A percentile compares a stretch with the other conserved stretches of the same genome.
These are phyloP conservation scores for Laupala kohalensis DNA, from an alignment of 1,140 invertebrate species.

Conservation along the genomic window DNA sequence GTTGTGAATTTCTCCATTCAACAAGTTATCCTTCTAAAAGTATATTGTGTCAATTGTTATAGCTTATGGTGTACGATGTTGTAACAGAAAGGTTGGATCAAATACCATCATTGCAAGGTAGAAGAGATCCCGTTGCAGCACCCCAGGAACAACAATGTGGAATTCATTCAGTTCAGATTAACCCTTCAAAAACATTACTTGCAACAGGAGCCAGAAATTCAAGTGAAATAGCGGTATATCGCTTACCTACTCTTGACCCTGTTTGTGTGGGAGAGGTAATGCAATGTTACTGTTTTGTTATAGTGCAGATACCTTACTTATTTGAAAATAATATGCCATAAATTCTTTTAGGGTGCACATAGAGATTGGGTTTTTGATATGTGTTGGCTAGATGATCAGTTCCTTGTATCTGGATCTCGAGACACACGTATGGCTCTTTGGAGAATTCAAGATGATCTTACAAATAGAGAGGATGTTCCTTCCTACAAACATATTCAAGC, in stretches of 20 bases:
- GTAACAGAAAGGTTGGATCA: slow-evolving; percentile 62
- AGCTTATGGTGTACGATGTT: slow-evolving; percentile 75
- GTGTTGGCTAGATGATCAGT: slow-evolving; percentile 93
- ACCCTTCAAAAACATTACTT: slow-evolving; percentile 78
- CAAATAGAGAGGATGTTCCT: slow-evolving; percentile 26
- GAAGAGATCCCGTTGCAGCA: slow-evolving; percentile 37
- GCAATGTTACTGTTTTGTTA: background rate
- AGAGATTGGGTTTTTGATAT: slow-evolving; percentile 91
- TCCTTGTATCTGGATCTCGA: slow-evolving; percentile 82
- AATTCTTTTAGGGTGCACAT: slow-evolving; percentile 50
- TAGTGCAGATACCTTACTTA: background rate
- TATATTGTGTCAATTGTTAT: slow-evolving; percentile 20
- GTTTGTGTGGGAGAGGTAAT: slow-evolving; percentile 79
- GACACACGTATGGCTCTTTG: slow-evolving; percentile 76
- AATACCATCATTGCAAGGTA: slow-evolving; percentile 67
- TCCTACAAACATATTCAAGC: slow-evolving; percentile 44
- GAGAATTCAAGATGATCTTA: slow-evolving; percentile 46
- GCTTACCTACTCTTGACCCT: slow-evolving; percentile 83
- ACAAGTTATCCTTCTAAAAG: background rate
- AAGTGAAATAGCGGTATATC: slow-evolving; percentile 85
- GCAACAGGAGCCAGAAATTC: slow-evolving; percentile 88
- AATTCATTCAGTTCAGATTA: slow-evolving; percentile 86
- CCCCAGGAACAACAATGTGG: slow-evolving; percentile 57
- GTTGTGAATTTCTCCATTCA: too few relatives aligned
- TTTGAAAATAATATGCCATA: background rate